A percentile compares a stretch with the other conserved stretches of the same genome.
These are phyloP conservation scores for Chaetoderma sp. DNA, from an alignment of 2,888 invertebrate genomes.

Conservation along the genomic window DNA sequence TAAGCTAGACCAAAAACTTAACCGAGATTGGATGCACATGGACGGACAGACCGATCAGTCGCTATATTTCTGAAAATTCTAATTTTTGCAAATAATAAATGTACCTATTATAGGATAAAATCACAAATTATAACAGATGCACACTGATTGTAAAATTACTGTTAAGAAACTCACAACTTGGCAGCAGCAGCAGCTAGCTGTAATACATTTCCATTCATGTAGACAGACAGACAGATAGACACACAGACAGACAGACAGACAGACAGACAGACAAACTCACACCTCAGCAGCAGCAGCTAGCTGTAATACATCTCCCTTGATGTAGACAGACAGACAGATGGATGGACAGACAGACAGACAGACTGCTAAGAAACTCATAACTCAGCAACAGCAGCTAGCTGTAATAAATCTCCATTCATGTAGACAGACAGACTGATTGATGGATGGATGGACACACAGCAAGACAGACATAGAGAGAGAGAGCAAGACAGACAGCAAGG, in stretches of 20 bases:
- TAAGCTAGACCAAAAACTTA: too few species aligned
- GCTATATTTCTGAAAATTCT: too few species aligned
- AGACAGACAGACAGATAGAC: constrained; percentile 72
- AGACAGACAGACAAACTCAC: too few species aligned
- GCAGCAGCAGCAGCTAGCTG: constrained; percentile 97
- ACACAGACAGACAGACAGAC: constrained; percentile 7
- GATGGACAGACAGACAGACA: constrained; percentile 21
- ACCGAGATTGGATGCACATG: too few species aligned
- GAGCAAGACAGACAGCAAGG: too few species aligned
- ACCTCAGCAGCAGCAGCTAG: too few species aligned
- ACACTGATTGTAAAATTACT: too few species aligned
- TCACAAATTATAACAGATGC: too few species aligned
- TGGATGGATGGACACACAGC: constrained; percentile 1
- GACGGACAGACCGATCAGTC: too few species aligned
- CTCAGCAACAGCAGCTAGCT: constrained; percentile 96
- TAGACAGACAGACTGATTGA: constrained; percentile 75
- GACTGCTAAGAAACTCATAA: constrained; percentile 76
- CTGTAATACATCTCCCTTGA: constrained; percentile 1
- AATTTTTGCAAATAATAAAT: too few species aligned
- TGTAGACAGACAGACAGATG: constrained; percentile 12
- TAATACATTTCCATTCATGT: constrained; percentile 98
- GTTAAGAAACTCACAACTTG: constrained; percentile 81
- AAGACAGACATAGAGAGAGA: not conserved
- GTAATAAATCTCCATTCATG: constrained; percentile 97
- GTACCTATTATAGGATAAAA: too few species aligned